A percentile compares a stretch with the other conserved stretches of the same genome.
phyloP scores from a whole-genome alignment of 2,113 vertebrate species.

The Nibea coibor region DNA sequence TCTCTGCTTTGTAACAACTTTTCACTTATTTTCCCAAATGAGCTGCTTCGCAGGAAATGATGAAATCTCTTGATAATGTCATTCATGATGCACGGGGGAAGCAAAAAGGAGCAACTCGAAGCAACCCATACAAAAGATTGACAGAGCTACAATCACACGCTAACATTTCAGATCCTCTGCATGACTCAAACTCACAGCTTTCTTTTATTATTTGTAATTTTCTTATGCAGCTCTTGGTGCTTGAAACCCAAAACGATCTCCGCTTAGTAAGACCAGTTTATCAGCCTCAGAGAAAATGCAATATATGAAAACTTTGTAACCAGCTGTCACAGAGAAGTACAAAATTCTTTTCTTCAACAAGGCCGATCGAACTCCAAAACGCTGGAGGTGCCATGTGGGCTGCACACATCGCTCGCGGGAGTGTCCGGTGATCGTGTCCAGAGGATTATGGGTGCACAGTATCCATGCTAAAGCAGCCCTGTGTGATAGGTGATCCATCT shows the following conservation, averaged over 20 bases:
- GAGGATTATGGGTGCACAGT: not conserved
- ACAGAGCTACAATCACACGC: conserved; percentile 9
- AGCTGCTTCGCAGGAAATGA: conserved; percentile 47
- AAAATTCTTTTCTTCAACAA: not conserved
- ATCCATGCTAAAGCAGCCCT: not conserved
- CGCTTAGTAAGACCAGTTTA: not conserved
- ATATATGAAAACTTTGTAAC: not conserved
- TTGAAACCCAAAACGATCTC: not conserved
- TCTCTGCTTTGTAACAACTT: conserved; percentile 41
- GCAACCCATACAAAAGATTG: conserved; percentile 17
- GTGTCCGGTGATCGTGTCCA: not conserved
- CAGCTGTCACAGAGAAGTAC: not conserved
- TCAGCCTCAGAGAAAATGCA: not conserved
- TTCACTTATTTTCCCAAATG: conserved; percentile 47
- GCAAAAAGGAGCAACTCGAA: conserved; percentile 19
- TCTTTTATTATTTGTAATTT: not conserved
- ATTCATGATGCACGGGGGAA: conserved; percentile 16
- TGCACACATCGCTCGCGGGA: not conserved
- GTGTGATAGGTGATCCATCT: not conserved
- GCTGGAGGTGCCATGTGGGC: not conserved
- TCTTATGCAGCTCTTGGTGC: not conserved
- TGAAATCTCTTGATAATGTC: conserved; percentile 55
- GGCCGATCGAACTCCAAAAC: not conserved
- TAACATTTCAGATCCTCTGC: not conserved
- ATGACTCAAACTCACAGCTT: not conserved